Evolutionary conservation across 2,797 vertebrate species (phyloP).

Genomic region (Hippopotamyrus pictus): DNA sequence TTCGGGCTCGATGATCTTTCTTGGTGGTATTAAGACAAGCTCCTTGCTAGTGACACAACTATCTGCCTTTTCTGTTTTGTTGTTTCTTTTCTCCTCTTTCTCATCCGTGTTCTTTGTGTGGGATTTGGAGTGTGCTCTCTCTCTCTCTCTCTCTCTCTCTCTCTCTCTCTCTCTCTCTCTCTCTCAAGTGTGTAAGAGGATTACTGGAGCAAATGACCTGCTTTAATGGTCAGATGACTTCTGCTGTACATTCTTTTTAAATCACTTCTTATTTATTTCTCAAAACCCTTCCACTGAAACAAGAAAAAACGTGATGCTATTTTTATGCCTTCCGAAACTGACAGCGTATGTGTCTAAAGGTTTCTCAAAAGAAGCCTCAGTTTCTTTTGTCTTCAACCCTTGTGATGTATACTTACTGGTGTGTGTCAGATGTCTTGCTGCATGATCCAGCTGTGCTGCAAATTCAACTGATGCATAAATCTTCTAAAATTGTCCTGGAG

Average conservation of each 20-base stretch:
- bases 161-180: background rate
- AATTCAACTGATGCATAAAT: background rate
- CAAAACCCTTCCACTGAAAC: background rate
- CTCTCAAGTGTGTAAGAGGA: background rate
- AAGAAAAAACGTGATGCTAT: background rate
- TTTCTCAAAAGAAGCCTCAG: background rate
- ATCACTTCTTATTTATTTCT: background rate
- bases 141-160: too few species aligned
- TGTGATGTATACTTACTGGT: background rate
- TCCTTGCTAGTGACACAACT: background rate
- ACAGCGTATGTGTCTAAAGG: background rate
- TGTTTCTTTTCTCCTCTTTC: background rate
- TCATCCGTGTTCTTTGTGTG: background rate
- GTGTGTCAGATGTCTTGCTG: background rate
- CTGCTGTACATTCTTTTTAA: background rate
- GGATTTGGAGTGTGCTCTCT: background rate
- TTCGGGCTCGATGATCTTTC: background rate
- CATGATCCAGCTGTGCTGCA: background rate
- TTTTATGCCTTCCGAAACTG: background rate
- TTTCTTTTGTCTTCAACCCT: background rate
- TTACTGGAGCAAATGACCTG: background rate
- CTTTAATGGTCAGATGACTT: constrained; percentile 7
- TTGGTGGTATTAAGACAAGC: background rate
- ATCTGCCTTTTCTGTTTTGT: background rate
- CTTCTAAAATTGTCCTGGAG: background rate